Evolutionary conservation across 2,888 invertebrate species (phyloP), one percentile per base, ranked within the genome.

Genomic region (Adelphocoris suturalis): DNA sequence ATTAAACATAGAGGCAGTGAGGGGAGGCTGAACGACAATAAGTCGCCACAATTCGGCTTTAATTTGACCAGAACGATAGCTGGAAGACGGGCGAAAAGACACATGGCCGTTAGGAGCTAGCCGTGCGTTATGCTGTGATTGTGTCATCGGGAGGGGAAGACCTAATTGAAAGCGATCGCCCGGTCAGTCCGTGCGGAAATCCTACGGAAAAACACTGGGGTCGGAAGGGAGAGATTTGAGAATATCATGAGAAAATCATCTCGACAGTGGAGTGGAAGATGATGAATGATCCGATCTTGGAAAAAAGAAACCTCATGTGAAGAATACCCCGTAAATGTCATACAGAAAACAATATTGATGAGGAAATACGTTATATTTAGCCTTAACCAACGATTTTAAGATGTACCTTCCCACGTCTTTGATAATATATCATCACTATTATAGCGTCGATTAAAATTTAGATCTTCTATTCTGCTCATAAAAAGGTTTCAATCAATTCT

Each of bases 151-250:
- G 37, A n/a, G 19, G 78, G 78, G 47, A 78, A 23, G 47, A 47
- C 27, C 82, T 82, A 82, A 82, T 82, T 48, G 82, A 52, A 82
- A 27, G 82, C 27, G 82, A 82, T 82, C 47, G 82, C 52, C 23
- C 47, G 82, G 47, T 48, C 82, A 82, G 47, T 52, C 52, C 85
- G 61, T 85, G 85, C 85, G 85, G 85, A 85, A 85, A 37, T n/a
- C 61, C 7, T 85, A 85, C 57, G 16, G 61, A 61, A 46, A 28
- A 19, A 80, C 7, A 19, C 78, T 28, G 78, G 46, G n/a, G 16
- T 9, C 37, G 13, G 28, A 16, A n/a, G 16, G 78, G 37, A 16
- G 78, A 16, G 78, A 16, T 2, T 28, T 80, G 37, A 23, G 11
- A 23, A 13, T 68, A 68, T 68, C 68, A 12, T 23, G 68, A 68